phyloP scores from a whole-genome alignment of 2,113 vertebrate species.

The Nothocercus julius region DNA sequence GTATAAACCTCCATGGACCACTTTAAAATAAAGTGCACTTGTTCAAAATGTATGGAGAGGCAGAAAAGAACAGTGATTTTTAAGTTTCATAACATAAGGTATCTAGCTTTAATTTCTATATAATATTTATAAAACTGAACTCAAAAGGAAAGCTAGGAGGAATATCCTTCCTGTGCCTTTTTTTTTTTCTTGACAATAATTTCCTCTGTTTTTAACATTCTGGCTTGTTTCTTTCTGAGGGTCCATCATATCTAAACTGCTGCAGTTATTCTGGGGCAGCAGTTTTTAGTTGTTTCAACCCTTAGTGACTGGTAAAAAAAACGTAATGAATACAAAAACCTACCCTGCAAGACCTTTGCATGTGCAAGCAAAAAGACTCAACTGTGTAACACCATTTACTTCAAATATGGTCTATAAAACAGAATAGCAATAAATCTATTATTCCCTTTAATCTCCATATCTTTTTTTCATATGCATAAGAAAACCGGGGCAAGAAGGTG shows the following conservation, averaged over 20 bases:
- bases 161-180: neutral
- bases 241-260: neutral
- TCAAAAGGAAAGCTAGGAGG: neutral
- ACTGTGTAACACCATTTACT: neutral
- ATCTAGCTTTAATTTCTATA: neutral
- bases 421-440: constrained; percentile 1
- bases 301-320: neutral
- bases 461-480: neutral
- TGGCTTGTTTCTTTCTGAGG: neutral
- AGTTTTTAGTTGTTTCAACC: neutral
- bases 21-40: constrained; percentile 12
- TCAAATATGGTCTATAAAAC: neutral
- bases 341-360: neutral
- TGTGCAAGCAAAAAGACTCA: neutral
- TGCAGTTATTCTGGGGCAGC: neutral
- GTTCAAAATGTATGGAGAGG: neutral
- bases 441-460: constrained; percentile 2
- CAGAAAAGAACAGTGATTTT: neutral
- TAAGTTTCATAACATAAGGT: neutral
- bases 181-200: neutral
- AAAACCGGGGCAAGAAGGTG: neutral
- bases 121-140: constrained; percentile 16
- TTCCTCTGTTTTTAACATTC: neutral
- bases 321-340: neutral
- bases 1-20: neutral